Percentiles rank a stretch among this genome's conserved stretches.
phyloP scores from a whole-genome alignment of 2,888 invertebrate genomes.

The Drosophila affinis region DNA sequence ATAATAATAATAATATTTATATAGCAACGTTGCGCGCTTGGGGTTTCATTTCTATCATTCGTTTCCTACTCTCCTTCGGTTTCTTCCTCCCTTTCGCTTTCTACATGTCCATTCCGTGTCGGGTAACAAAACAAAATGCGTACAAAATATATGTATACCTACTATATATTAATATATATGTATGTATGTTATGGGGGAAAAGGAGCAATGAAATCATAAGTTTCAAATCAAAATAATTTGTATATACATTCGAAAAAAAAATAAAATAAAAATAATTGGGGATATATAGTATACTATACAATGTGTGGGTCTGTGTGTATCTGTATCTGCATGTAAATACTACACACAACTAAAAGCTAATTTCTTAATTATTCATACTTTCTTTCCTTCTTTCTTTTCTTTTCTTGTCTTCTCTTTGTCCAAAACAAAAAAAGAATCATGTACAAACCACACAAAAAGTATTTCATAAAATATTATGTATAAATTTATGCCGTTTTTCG shows the following conservation, averaged over 20 bases:
- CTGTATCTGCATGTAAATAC: constrained; percentile 50
- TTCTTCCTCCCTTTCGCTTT: constrained; percentile 7
- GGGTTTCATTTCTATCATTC: constrained; percentile 69
- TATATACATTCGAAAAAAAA: constrained; percentile 60
- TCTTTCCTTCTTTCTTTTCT: constrained; percentile 43
- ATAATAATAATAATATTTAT: constrained; percentile 54
- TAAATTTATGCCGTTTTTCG: constrained; percentile 16
- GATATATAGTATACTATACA: constrained; percentile 48
- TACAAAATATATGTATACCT: constrained; percentile 41
- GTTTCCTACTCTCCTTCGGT: constrained; percentile 29
- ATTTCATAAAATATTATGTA: constrained; percentile 31
- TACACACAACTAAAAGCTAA: constrained; percentile 64
- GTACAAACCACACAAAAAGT: constrained; percentile 56
- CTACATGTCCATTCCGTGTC: constrained; percentile 13
- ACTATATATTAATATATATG: constrained; percentile 14
- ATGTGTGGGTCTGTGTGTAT: constrained; percentile 36
- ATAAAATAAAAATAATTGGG: constrained; percentile 13
- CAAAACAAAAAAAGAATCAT: constrained; percentile 54
- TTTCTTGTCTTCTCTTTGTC: constrained; percentile 29
- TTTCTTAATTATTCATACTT: constrained; percentile 55
- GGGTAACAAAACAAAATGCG: constrained; percentile 50
- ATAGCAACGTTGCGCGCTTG: constrained; percentile 74
- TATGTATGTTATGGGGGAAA: constrained; percentile 9
- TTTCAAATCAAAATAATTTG: constrained; percentile 44
- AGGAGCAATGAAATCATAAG: constrained; percentile 28